Base-by-base conservation (phyloP, 2,888 invertebrate genomes). In the Drosophila testacea region DNA sequence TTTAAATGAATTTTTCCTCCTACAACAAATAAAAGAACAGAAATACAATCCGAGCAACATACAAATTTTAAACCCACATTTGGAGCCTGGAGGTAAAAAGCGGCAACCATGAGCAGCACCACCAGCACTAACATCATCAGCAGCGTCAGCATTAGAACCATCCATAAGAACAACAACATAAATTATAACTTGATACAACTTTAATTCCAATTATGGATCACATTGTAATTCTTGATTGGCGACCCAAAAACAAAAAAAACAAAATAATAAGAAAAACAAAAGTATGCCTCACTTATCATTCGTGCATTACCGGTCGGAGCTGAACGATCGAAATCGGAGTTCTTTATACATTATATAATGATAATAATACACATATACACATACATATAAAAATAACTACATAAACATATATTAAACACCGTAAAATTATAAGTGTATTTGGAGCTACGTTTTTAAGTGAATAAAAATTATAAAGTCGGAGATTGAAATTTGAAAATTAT, bases 381-480 rank as follows among this genome's bases (percentile, higher is more conserved):
- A 71, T 70, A 86, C 74, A 81, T 75, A 82, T 79, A 86, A 80
- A 74, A 68, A 70, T 73, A 86, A 77, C 83, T 76, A 77, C 72
- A 80, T 77, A 76, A 69, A 83, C 74, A 84, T 86, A 85, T 79
- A 85, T 79, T 83, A 86, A 86, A 86, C 81, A 89, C 64, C 77
- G 73, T 89, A 85, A 85, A 84, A 85, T 89, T 89, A 87, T 85
- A 85, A 85, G 85, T 89, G 89, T 88, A 85, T 85, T 85, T 85
- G 89, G 89, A 86, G 80, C 88, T 86, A 86, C 83, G 77, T 90
- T 90, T 90, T 90, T 88, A 88, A 90, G 88, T 78, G 77, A 90
- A 88, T 80, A 78, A 89, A 85, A 89, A 80, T 79, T 78, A 84
- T 72, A 87, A 84, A 70, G 79, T 78, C 76, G 69, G 55, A 54